A percentile compares a stretch with the other conserved stretches of the same genome.
Evolutionary conservation across 2,113 vertebrate species (phyloP).

Genomic region (Salminus brasiliensis): DNA sequence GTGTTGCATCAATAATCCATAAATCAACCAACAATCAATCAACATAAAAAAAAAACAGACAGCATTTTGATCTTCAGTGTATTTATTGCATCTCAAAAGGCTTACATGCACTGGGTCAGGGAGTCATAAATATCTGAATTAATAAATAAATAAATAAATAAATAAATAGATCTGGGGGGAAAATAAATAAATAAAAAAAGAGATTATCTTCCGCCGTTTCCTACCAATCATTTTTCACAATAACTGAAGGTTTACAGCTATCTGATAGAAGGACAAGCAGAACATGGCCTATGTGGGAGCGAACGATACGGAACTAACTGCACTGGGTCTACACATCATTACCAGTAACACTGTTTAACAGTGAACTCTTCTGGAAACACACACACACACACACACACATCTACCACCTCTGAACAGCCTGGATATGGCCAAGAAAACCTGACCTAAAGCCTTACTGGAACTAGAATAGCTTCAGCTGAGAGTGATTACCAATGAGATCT

Average conservation of each 20-base stretch:
- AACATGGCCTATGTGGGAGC: constrained; percentile 76
- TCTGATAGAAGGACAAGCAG: constrained; percentile 85
- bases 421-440: not conserved
- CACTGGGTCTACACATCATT: constrained; percentile 68
- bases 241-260: constrained; percentile 82
- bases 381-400: constrained; percentile 55
- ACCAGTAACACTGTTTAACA: constrained; percentile 85
- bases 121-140: constrained; percentile 84
- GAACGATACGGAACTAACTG: constrained; percentile 57
- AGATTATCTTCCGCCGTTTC: constrained; percentile 52
- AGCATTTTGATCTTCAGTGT: constrained; percentile 85
- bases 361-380: constrained; percentile 78
- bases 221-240: constrained; percentile 76
- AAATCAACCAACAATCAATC: too few relatives aligned
- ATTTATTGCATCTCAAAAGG: constrained; percentile 99
- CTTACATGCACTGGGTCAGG: constrained; percentile 94
- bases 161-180: constrained; percentile 60
- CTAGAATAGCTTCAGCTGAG: not conserved
- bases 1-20: too few relatives aligned
- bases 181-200: constrained; percentile 70
- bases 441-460: not conserved
- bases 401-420: not conserved
- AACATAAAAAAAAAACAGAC: constrained; percentile 59
- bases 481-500: not conserved
- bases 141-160: constrained; percentile 77